Evolutionary conservation across 2,113 vertebrate species (phyloP).

Genomic region (Centrocercus urophasianus): DNA sequence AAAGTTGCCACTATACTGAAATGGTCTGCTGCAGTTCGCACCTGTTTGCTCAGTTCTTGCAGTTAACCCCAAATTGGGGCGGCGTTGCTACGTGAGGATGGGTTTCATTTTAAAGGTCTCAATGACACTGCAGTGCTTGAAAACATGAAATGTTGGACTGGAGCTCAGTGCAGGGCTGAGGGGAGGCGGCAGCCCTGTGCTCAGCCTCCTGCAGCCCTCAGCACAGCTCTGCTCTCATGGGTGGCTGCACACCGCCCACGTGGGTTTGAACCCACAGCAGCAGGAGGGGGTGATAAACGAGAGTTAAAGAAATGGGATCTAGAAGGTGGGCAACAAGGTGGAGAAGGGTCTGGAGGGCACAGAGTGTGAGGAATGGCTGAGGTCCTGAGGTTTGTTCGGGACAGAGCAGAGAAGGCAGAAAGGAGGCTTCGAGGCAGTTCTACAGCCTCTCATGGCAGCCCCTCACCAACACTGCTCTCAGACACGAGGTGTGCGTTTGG

Average conservation of each 20-base stretch:
- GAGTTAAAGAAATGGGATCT: accelerated
- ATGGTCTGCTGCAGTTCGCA: neutral
- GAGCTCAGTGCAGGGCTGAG: neutral
- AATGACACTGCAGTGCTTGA: accelerated
- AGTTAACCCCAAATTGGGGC: neutral
- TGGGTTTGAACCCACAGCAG: neutral
- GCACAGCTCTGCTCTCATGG: accelerated
- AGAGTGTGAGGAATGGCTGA: neutral
- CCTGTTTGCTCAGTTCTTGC: neutral
- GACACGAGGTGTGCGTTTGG: neutral
- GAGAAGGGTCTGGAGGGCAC: neutral
- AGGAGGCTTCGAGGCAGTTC: too few relatives aligned
- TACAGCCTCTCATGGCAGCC: too few relatives aligned
- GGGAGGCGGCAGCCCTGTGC: neutral
- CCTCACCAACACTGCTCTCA: neutral
- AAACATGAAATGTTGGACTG: accelerated
- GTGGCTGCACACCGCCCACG: accelerated
- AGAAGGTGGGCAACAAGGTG: neutral
- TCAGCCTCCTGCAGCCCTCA: neutral
- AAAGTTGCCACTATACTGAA: neutral
- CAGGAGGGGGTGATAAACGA: accelerated
- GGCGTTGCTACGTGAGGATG: accelerated
- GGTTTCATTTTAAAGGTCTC: neutral
- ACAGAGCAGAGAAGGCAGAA: neutral
- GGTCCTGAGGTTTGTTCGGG: too few relatives aligned